phyloP scores from a whole-genome alignment of 2,113 vertebrate species.

The Notothenia rossii region DNA sequence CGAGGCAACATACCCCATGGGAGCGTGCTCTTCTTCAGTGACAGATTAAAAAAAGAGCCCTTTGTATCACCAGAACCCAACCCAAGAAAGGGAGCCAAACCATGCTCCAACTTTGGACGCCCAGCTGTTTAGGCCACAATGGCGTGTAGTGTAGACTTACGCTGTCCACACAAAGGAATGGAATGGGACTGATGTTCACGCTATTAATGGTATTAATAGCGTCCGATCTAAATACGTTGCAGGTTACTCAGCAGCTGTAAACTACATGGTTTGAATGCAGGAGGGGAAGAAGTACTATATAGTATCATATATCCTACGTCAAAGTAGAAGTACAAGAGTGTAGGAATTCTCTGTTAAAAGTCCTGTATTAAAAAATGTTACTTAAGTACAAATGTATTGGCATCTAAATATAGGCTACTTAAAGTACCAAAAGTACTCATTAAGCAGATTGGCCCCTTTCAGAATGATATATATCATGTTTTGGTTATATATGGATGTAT shows the following conservation, averaged over 20 bases:
- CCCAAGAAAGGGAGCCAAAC: constrained; percentile 49
- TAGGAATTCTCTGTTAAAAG: too few species aligned
- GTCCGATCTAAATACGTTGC: neutral
- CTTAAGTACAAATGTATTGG: too few species aligned
- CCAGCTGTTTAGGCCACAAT: constrained; percentile 5
- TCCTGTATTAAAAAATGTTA: too few species aligned
- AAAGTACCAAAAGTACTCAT: too few species aligned
- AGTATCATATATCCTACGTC: too few species aligned
- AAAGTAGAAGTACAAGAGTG: too few species aligned
- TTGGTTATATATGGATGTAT: too few species aligned
- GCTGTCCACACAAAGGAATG: constrained; percentile 8
- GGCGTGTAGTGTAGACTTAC: neutral
- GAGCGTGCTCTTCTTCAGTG: constrained; percentile 45
- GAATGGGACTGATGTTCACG: constrained; percentile 18
- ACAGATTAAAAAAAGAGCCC: constrained; percentile 25
- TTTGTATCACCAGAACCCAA: constrained; percentile 64
- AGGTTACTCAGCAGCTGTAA: neutral
- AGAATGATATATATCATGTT: too few species aligned
- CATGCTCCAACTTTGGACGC: neutral
- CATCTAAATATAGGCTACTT: too few species aligned
- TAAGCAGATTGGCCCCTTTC: too few species aligned
- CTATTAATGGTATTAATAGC: neutral
- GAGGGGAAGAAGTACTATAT: too few species aligned
- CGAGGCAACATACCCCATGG: constrained; percentile 64
- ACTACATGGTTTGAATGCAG: neutral